These are phyloP conservation scores for Conus canariensis DNA, from an alignment of 2,888 invertebrate genomes.

Conservation along the genomic window DNA sequence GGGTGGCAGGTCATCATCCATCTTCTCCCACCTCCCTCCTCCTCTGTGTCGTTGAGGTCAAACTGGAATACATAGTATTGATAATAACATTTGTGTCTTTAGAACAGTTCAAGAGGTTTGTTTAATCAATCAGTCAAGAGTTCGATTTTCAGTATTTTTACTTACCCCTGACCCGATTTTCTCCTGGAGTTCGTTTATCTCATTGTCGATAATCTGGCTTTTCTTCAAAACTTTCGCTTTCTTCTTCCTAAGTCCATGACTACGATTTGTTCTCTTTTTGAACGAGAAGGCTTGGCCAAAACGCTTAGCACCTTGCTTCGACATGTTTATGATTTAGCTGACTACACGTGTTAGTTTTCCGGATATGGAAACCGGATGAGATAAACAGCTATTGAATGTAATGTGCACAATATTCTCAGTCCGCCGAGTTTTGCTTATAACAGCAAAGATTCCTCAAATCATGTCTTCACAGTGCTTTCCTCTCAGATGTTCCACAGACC, in stretches of 20 bases:
- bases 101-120: too few species aligned
- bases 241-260: neutral
- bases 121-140: too few species aligned
- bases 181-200: slow-evolving; percentile 11
- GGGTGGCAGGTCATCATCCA: too few species aligned
- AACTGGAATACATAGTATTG: too few species aligned
- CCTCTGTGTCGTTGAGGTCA: too few species aligned
- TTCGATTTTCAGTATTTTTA: neutral
- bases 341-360: neutral
- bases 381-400: neutral
- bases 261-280: slow-evolving; percentile 4
- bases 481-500: neutral
- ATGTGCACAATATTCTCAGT: too few species aligned
- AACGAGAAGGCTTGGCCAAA: slow-evolving; percentile 33
- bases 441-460: too few species aligned
- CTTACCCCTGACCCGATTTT: slow-evolving; percentile 31
- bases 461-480: too few species aligned
- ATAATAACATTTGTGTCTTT: too few species aligned
- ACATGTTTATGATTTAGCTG: neutral
- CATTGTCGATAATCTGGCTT: neutral
- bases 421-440: too few species aligned
- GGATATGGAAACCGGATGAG: neutral
- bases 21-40: too few species aligned
- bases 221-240: neutral
- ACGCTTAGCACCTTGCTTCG: neutral